Evolutionary conservation across 2,888 invertebrate species (phyloP), one percentile per base, ranked within the genome.

Genomic region (Ceratothoa steindachneri): DNA sequence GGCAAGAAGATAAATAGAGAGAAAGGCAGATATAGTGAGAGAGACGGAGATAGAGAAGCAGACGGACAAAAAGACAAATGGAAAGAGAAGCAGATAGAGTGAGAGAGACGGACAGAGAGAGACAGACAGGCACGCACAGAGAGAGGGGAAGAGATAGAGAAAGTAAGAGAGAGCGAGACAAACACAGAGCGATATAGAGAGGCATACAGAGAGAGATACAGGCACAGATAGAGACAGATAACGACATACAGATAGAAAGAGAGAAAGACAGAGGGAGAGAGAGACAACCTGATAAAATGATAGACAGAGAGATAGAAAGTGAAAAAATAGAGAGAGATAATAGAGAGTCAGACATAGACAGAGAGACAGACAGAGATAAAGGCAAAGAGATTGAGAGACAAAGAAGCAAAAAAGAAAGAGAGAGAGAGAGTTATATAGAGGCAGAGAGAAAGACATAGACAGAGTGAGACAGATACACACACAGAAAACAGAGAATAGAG

Each of bases 351-450:
- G 3, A 3, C 2, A 51, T 15, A 51, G 52, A 51, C n/a, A 51
- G 52, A 51, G 52, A 51, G 52, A 51, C n/a, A 51, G 52, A 51
- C n/a, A 51, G 52, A 51, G 52, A n/a, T n/a, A n/a, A n/a, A n/a
- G n/a, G n/a, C n/a, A n/a, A n/a, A n/a, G n/a, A n/a, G n/a, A n/a
- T n/a, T n/a, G n/a, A n/a, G n/a, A n/a, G n/a, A n/a, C n/a, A n/a
- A n/a, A n/a, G n/a, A n/a, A n/a, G n/a, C n/a, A n/a, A n/a, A n/a
- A n/a, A n/a, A n/a, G n/a, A n/a, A n/a, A n/a, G n/a, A n/a, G n/a
- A n/a, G n/a, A n/a, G n/a, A n/a, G n/a, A n/a, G n/a, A n/a, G n/a
- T n/a, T n/a, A n/a, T n/a, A n/a, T n/a, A n/a, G n/a, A n/a, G n/a
- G n/a, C n/a, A n/a, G n/a, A n/a, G n/a, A n/a, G n/a, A n/a, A n/a